These are phyloP conservation scores for Caenorhabditis latens DNA, from an alignment of 1,140 invertebrate genomes.

Conservation along the genomic window DNA sequence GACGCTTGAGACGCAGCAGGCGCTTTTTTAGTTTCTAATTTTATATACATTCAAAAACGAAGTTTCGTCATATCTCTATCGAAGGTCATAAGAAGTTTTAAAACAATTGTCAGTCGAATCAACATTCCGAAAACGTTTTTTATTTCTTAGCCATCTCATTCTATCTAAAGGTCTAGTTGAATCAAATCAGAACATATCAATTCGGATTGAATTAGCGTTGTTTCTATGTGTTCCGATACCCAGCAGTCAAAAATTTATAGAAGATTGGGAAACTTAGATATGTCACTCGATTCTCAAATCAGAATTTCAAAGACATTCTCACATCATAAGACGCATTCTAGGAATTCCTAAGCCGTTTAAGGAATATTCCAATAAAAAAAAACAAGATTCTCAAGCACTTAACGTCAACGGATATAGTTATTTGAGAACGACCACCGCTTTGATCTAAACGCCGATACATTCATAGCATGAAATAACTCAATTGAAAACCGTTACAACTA, in stretches of 20 bases:
- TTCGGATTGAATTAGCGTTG: too few relatives aligned
- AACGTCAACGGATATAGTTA: background rate
- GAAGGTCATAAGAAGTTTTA: too few relatives aligned
- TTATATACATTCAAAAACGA: background rate
- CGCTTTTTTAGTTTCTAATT: background rate
- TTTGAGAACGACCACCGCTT: slow-evolving; percentile 16
- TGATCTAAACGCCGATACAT: slow-evolving; percentile 15
- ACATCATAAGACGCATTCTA: slow-evolving; percentile 4
- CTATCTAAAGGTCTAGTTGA: too few relatives aligned
- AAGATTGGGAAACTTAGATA: too few relatives aligned
- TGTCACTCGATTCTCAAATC: too few relatives aligned
- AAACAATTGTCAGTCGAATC: too few relatives aligned
- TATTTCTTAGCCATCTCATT: too few relatives aligned
- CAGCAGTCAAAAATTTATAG: too few relatives aligned
- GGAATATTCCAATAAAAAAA: background rate
- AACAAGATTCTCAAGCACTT: background rate
- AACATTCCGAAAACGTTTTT: too few relatives aligned
- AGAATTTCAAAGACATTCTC: background rate
- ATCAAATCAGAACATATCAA: too few relatives aligned
- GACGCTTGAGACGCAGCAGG: background rate
- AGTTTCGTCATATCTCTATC: too few relatives aligned
- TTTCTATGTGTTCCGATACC: too few relatives aligned
- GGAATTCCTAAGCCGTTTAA: background rate
- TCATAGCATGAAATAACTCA: slow-evolving; percentile 21
- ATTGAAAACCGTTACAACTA: slow-evolving; percentile 10